Evolutionary conservation across 35 echinoderm and acorn worm species (phyloP).

Genomic region (Lytechinus variegatus): DNA sequence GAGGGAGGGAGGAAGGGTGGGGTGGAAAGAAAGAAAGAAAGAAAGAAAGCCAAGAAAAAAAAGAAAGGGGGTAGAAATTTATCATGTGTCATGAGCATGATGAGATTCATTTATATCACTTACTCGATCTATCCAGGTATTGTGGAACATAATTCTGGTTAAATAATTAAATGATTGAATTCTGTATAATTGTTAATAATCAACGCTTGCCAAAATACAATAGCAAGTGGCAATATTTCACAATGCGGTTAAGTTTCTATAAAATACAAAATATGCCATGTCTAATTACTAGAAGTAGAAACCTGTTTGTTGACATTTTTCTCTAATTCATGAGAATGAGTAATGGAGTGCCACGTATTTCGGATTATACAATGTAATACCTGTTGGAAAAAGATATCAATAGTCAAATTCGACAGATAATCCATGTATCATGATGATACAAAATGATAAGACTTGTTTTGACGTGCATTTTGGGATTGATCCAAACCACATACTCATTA

Average conservation of each 20-base stretch:
- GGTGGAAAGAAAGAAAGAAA: too few relatives aligned
- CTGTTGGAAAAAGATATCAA: not conserved
- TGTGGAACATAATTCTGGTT: too few relatives aligned
- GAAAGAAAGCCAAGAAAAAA: too few relatives aligned
- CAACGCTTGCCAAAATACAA: too few relatives aligned
- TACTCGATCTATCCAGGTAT: too few relatives aligned
- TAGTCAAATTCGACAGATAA: not conserved
- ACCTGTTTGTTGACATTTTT: not conserved
- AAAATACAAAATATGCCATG: not conserved
- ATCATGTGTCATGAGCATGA: too few relatives aligned
- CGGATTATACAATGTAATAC: not conserved
- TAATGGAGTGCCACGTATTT: not conserved
- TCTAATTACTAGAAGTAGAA: not conserved
- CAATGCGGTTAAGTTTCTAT: not conserved
- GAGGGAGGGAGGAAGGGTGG: too few relatives aligned
- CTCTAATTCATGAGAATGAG: not conserved
- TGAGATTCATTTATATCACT: too few relatives aligned
- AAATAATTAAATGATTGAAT: too few relatives aligned
- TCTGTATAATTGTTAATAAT: too few relatives aligned
- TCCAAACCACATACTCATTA: not conserved
- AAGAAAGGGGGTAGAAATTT: too few relatives aligned
- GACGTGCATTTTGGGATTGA: not conserved
- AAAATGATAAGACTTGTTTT: not conserved
- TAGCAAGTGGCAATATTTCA: too few relatives aligned
- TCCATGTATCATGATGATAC: not conserved